Percentiles rank a stretch among this genome's conserved stretches.
Evolutionary conservation across 2,888 invertebrate genomes (phyloP).

Genomic region (Orthonychiurus folsomi): DNA sequence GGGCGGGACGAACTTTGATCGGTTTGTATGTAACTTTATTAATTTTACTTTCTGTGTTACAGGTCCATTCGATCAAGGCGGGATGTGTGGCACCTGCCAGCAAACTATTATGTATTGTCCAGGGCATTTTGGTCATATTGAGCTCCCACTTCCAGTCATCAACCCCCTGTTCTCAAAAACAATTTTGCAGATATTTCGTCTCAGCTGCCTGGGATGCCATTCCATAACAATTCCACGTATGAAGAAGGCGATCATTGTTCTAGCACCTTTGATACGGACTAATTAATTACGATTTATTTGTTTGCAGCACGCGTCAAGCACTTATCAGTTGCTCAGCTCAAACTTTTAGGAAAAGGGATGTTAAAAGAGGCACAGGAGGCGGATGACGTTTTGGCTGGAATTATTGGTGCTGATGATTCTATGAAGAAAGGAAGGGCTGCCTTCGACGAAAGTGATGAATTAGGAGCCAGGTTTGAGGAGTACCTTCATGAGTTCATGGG

Average conservation of each 20-base stretch:
- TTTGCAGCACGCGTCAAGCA: conserved; percentile 44
- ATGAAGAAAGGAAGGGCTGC: conserved; percentile 16
- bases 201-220: conserved; percentile 63
- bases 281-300: neutral
- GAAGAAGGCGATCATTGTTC: neutral
- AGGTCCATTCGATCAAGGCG: conserved; percentile 56
- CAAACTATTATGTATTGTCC: conserved; percentile 60
- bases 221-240: conserved; percentile 58
- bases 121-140: conserved; percentile 93
- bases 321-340: conserved; percentile 59
- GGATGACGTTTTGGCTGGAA: conserved; percentile 48
- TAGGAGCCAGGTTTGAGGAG: conserved; percentile 9
- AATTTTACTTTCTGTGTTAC: too few relatives aligned
- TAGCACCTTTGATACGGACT: conserved; percentile 1
- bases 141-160: conserved; percentile 73
- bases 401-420: conserved; percentile 16
- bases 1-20: neutral
- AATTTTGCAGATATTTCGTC: conserved; percentile 57
- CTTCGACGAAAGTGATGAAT: conserved; percentile 15
- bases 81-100: conserved; percentile 72
- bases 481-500: conserved; percentile 12
- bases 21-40: conserved; percentile 3
- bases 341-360: conserved; percentile 63
- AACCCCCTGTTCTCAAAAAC: conserved; percentile 81
- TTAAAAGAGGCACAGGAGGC: conserved; percentile 63